Conservation (phyloP, 1,140 invertebrate species). For the Laupala kohalensis region DNA sequence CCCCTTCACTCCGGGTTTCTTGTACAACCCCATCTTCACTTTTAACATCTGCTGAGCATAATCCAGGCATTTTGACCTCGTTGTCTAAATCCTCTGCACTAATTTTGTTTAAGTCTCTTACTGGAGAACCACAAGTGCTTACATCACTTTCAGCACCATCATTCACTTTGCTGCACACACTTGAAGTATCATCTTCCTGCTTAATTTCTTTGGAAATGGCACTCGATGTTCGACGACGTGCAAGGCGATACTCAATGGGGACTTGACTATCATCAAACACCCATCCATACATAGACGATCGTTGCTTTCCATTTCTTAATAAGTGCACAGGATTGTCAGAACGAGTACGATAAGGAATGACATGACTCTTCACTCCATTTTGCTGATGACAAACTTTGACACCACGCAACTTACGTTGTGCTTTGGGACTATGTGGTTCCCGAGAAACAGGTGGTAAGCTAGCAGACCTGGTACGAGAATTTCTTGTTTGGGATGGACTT, state of each 20-base stretch:
- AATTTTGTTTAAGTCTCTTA: background rate
- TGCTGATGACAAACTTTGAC: background rate
- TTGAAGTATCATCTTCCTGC: background rate
- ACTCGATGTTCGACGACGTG: constrained; percentile 1
- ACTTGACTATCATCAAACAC: constrained; percentile 3
- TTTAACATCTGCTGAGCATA: background rate
- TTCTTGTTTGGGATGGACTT: background rate
- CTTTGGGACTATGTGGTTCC: background rate
- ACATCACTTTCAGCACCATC: constrained; percentile 5
- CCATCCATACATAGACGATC: constrained; percentile 7
- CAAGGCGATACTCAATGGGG: background rate
- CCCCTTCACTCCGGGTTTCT: background rate
- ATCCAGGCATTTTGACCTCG: background rate
- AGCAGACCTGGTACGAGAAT: background rate
- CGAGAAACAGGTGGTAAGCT: background rate
- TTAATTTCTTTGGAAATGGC: constrained; percentile 2
- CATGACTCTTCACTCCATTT: constrained; percentile 2
- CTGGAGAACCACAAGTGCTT: background rate
- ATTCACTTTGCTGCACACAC: background rate
- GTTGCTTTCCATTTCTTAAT: constrained; percentile 14
- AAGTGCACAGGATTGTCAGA: constrained; percentile 10
- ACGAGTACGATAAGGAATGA: constrained; percentile 9
- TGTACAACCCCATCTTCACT: background rate
- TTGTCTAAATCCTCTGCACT: background rate
- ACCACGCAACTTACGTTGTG: background rate